phyloP scores from a whole-genome alignment of 2,888 invertebrate species.

The Cataglyphis rosenhaueri region DNA sequence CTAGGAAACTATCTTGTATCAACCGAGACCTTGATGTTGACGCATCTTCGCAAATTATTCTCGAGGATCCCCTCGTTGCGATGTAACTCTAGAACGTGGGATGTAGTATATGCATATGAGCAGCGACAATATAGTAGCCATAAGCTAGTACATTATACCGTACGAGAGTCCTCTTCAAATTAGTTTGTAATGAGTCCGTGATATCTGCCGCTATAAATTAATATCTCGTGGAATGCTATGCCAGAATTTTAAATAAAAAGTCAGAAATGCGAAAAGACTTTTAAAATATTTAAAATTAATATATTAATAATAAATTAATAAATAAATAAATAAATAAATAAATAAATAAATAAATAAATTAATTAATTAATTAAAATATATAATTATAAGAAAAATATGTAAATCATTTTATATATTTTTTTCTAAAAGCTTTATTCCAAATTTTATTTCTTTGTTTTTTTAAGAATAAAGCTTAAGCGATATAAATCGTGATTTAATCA shows the following conservation, averaged over 20 bases:
- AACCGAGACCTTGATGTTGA: slow-evolving; percentile 46
- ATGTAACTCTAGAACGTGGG: slow-evolving; percentile 35
- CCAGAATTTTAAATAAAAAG: too few species aligned
- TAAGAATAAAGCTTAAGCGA: background rate
- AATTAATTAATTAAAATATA: too few species aligned
- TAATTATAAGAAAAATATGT: too few species aligned
- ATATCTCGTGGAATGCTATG: background rate
- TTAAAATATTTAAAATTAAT: too few species aligned
- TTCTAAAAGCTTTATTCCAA: too few species aligned
- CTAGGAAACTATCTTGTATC: slow-evolving; percentile 37
- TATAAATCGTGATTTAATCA: slow-evolving; percentile 3
- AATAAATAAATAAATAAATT: too few species aligned
- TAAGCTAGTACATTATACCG: slow-evolving; percentile 34
- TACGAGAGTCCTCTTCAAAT: slow-evolving; percentile 30
- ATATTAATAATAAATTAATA: too few species aligned
- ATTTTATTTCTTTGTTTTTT: background rate
- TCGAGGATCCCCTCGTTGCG: slow-evolving; percentile 29
- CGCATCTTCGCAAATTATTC: slow-evolving; percentile 47
- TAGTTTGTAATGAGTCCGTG: slow-evolving; percentile 32
- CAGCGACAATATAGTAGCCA: slow-evolving; percentile 10
- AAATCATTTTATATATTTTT: too few species aligned
- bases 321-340: too few species aligned
- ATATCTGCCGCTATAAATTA: slow-evolving; percentile 22
- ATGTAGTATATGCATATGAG: slow-evolving; percentile 35
- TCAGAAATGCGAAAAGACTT: too few species aligned